Conservation (phyloP, 2,888 invertebrate genomes). For the Coelopa pilipes region DNA sequence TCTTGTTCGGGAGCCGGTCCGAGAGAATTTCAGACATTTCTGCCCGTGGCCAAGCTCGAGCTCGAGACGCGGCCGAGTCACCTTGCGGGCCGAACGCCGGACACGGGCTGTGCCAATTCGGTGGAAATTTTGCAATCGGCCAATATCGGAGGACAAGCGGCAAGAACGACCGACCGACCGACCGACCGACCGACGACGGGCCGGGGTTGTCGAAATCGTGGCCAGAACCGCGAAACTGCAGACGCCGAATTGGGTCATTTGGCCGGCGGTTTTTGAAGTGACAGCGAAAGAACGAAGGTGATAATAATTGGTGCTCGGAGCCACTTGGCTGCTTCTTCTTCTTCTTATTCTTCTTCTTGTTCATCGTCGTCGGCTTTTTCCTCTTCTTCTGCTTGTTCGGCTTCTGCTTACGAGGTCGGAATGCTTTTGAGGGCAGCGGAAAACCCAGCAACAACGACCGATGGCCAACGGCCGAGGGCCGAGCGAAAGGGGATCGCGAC, state of each 20-base stretch:
- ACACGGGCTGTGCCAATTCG: constrained; percentile 28
- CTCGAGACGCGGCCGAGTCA: constrained; percentile 27
- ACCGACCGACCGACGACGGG: background rate
- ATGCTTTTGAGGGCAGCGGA: constrained; percentile 29
- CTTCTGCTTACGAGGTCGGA: constrained; percentile 33
- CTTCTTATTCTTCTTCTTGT: no score
- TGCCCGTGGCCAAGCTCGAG: background rate
- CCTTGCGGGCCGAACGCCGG: constrained; percentile 35
- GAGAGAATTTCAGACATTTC: constrained; percentile 2
- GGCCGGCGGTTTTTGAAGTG: constrained; percentile 33
- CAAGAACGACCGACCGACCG: constrained; percentile 6
- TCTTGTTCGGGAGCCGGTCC: background rate
- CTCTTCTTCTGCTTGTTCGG: no score
- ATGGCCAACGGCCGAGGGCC: background rate
- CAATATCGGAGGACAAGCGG: constrained; percentile 8
- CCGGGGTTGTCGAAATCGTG: background rate
- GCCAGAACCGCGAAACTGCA: constrained; percentile 16
- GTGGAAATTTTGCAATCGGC: constrained; percentile 32
- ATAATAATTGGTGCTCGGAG: constrained; percentile 23
- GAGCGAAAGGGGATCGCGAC: background rate
- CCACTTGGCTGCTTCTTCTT: no score
- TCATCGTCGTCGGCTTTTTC: no score
- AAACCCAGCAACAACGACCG: background rate
- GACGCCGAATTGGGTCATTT: constrained; percentile 33
- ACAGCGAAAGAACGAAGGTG: constrained; percentile 33